Evolutionary conservation across 2,797 vertebrate species (phyloP).

Genomic region (Babyrousa celebensis): DNA sequence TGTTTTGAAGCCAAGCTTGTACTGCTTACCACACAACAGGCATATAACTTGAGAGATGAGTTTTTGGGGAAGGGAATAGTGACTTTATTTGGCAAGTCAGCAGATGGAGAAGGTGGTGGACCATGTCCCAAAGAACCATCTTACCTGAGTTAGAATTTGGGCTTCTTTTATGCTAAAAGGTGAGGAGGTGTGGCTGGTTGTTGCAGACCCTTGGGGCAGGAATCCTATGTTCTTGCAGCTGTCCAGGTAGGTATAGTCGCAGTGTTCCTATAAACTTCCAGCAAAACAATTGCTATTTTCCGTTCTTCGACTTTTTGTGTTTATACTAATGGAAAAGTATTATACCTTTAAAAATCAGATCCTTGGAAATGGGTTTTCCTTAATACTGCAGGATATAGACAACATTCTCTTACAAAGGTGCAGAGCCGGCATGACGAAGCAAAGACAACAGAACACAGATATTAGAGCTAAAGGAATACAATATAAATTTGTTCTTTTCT

Average conservation of each 20-base stretch:
- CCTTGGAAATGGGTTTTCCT: neutral
- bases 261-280: neutral
- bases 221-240: neutral
- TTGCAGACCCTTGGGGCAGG: neutral
- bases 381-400: neutral
- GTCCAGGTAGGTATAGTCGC: neutral
- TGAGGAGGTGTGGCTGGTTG: neutral
- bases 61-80: neutral
- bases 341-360: neutral
- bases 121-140: neutral
- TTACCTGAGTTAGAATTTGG: neutral
- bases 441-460: neutral
- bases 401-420: neutral
- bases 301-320: neutral
- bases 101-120: neutral
- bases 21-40: neutral
- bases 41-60: neutral
- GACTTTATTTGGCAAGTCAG: neutral
- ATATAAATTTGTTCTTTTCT: neutral
- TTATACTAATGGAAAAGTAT: neutral
- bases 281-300: neutral
- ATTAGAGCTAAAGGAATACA: neutral
- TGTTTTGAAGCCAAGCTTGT: neutral
- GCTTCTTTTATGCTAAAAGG: neutral
- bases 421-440: neutral